These are phyloP conservation scores for Capromys pilorides DNA, from an alignment of 2,797 vertebrate species.

Conservation along the genomic window DNA sequence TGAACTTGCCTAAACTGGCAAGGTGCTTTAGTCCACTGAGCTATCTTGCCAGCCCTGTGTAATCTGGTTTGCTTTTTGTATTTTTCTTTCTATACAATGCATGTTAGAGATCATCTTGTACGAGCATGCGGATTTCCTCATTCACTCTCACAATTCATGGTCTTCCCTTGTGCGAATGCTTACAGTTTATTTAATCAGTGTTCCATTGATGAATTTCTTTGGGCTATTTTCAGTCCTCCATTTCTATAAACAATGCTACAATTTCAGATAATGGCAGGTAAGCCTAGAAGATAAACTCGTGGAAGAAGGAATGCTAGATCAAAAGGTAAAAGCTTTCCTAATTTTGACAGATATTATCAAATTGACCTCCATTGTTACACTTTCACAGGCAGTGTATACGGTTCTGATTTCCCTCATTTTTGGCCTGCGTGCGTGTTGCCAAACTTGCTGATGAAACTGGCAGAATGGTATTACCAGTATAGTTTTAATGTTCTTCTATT, in stretches of 20 bases:
- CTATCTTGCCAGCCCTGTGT: too few relatives aligned
- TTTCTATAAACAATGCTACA: neutral
- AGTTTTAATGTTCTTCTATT: neutral
- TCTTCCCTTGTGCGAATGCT: neutral
- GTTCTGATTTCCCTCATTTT: neutral
- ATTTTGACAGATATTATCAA: neutral
- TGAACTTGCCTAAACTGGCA: too few relatives aligned
- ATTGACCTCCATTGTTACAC: neutral
- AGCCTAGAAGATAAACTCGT: neutral
- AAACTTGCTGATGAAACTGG: neutral
- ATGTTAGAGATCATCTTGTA: neutral
- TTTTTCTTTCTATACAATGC: neutral
- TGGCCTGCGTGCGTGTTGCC: neutral
- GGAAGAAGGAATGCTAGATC: neutral
- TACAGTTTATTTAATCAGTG: neutral
- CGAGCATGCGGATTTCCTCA: neutral
- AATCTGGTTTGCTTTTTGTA: neutral
- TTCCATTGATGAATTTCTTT: neutral
- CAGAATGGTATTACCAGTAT: neutral
- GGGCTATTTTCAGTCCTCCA: neutral
- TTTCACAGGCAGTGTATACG: neutral
- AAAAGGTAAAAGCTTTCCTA: neutral
- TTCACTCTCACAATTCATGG: neutral
- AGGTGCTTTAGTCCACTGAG: too few relatives aligned
- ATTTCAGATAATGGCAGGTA: neutral